Base-by-base conservation (phyloP, 1,140 invertebrate genomes). In the Zeugodacus cucurbitae region DNA sequence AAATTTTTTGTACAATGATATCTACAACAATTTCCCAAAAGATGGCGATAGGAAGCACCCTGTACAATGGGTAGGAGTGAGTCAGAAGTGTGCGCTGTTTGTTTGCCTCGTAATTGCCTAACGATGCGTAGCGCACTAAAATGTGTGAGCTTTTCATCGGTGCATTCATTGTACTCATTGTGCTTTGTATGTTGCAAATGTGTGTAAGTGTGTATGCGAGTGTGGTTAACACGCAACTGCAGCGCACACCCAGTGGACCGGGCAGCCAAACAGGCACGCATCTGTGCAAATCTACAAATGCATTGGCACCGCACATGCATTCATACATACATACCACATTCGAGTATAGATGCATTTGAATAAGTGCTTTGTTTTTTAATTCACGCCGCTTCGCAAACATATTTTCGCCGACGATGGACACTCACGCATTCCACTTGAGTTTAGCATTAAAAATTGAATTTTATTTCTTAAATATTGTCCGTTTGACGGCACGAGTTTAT, bases 101-200 rank as follows among this genome's bases (percentile, higher is more conserved):
- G 74, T 44, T 82, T 54, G 26, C 26, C n/a, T n/a, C n/a, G 14
- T 82, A 37, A 70, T 88, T 88, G 58, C 59, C 10, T 78, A 78
- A 37, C 74, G n/a, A 82, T 82, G 37, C 34, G 74, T 34, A 62
- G 59, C 26, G n/a, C 32, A 37, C 32, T 87, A 59, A 58, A 59
- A 59, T 87, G 20, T n/a, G 32, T 59, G 17, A 59, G 37, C 44
- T 87, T 44, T 87, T 87, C 54, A 26, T 64, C 32, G 20, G 26
- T 41, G 57, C 86, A 87, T 44, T 87, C 86, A 3, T 87, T 87
- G 57, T 32, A 87, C 48, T 87, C 54, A 41, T 57, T 37, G 37
- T 87, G 54, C 59, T 87, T 64, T 87, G 57, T 57, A 86, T n/a
- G 17, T 22, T 0, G 4, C 10, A 11, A n/a, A n/a, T n/a, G n/a